Percentiles rank a stretch among this genome's conserved stretches.
Conservation (phyloP, 2,113 vertebrate species). For the Australoheros scitulus region DNA sequence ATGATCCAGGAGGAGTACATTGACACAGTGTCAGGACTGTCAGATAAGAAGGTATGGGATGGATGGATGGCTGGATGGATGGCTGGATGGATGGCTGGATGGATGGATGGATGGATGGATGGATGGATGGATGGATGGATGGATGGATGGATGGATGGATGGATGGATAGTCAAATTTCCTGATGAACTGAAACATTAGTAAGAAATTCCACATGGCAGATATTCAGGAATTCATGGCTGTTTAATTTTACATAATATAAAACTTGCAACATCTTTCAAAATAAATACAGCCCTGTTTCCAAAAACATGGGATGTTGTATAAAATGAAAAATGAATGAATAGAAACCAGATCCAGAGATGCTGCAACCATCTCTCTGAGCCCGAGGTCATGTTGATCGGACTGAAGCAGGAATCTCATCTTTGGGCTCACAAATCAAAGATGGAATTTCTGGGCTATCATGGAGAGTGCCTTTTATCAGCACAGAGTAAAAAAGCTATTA, state of each 20-base stretch:
- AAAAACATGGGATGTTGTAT: not conserved
- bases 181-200: not conserved
- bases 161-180: not conserved
- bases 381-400: not conserved
- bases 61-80: not conserved
- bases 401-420: not conserved
- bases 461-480: rapidly evolving
- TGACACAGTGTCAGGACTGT: slow-evolving; percentile 93
- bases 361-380: rapidly evolving
- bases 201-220: not conserved
- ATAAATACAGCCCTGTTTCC: not conserved
- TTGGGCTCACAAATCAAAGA: not conserved
- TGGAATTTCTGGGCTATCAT: not conserved
- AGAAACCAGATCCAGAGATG: not conserved
- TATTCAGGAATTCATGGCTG: rapidly evolving
- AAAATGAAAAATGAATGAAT: not conserved
- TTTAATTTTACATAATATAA: not conserved
- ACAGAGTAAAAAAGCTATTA: not conserved
- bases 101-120: too few species aligned
- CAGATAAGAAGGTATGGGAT: slow-evolving; percentile 89
- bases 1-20: slow-evolving; percentile 99
- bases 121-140: too few species aligned
- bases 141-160: too few species aligned
- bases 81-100: too few species aligned
- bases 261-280: not conserved